These are phyloP conservation scores for Bicyclus anynana DNA, from an alignment of 1,140 invertebrate genomes.

Conservation along the genomic window DNA sequence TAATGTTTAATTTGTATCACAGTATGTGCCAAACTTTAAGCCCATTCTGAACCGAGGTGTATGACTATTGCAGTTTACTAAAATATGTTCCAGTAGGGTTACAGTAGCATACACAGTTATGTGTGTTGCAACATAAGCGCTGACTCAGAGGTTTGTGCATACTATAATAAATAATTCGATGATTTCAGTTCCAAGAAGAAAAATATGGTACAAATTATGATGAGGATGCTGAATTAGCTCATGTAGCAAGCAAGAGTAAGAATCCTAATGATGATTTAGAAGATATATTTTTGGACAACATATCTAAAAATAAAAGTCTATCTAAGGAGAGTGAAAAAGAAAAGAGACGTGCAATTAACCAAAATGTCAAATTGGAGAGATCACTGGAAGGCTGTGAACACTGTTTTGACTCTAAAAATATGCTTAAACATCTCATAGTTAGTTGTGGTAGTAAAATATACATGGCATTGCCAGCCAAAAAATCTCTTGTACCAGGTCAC, in stretches of 20 bases:
- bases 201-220: conserved; percentile 90
- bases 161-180: neutral
- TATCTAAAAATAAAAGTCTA: conserved; percentile 79
- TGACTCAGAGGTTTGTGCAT: neutral
- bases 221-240: conserved; percentile 88
- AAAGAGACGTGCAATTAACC: conserved; percentile 82
- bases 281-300: conserved; percentile 90
- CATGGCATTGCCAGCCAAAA: conserved; percentile 86
- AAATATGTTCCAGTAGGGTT: no score
- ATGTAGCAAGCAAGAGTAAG: conserved; percentile 82
- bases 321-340: conserved; percentile 82
- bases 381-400: conserved; percentile 88
- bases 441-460: conserved; percentile 89
- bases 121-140: no score
- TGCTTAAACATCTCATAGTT: conserved; percentile 93
- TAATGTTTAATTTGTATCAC: no score
- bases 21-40: no score
- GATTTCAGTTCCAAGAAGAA: conserved; percentile 90
- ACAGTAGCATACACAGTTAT: neutral
- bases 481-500: conserved; percentile 90
- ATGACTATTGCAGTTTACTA: no score
- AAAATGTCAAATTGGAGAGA: conserved; percentile 83
- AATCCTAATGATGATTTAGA: conserved; percentile 89
- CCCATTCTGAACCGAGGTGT: no score
- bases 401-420: conserved; percentile 89